Conservation (phyloP, 2,888 invertebrate species). For the Villa cingulata region DNA sequence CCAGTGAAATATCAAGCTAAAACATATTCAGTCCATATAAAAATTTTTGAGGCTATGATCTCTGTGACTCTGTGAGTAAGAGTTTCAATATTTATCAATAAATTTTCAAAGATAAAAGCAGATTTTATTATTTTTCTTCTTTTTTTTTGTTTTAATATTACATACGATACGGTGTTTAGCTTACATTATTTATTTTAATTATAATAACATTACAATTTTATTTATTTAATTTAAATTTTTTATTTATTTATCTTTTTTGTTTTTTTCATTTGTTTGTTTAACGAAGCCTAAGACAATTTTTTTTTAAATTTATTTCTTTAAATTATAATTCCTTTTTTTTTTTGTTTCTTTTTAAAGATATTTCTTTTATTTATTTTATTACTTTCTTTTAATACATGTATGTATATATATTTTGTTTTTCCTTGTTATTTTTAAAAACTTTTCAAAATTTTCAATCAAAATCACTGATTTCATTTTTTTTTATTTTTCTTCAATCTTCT, state of each 20-base stretch:
- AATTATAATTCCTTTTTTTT: neutral
- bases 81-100: neutral
- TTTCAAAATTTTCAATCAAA: too few species aligned
- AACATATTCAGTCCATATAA: too few species aligned
- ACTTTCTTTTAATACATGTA: too few species aligned
- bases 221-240: slow-evolving; percentile 13
- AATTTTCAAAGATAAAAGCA: slow-evolving; percentile 16
- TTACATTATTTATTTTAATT: slow-evolving; percentile 15
- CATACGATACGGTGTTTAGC: slow-evolving; percentile 17
- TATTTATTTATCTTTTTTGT: slow-evolving; percentile 12
- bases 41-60: too few species aligned
- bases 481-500: too few species aligned
- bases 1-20: too few species aligned
- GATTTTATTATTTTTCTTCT: slow-evolving; percentile 11
- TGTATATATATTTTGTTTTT: neutral
- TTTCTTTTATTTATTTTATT: too few species aligned
- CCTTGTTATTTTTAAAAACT: too few species aligned
- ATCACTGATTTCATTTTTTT: too few species aligned
- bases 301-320: neutral
- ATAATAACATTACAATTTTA: slow-evolving; percentile 14
- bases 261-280: slow-evolving; percentile 10
- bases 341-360: neutral
- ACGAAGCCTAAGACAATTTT: slow-evolving; percentile 15
- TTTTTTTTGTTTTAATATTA: slow-evolving; percentile 15
- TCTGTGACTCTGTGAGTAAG: too few species aligned